A percentile compares a stretch with the other conserved stretches of the same genome.
Conservation (phyloP, 2,888 invertebrate species). For the Marronus borbonicus region DNA sequence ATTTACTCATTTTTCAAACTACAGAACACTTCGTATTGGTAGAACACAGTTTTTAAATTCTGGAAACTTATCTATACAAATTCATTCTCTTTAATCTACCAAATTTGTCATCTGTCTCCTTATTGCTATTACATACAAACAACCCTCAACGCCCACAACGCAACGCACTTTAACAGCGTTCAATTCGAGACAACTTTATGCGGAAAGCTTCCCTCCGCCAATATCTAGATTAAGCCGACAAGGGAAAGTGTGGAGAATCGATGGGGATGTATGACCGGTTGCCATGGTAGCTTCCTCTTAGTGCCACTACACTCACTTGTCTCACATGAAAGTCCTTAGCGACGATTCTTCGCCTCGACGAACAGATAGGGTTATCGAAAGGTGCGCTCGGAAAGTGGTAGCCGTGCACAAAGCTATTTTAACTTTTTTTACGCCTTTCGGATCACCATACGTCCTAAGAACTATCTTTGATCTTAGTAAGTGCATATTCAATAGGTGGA, state of each 20-base stretch:
- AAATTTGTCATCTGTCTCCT: too few species aligned
- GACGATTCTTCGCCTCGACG: not conserved
- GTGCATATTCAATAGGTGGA: too few species aligned
- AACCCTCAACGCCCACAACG: not conserved
- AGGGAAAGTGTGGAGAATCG: slow-evolving; percentile 42
- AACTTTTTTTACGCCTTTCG: too few species aligned
- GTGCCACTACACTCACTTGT: slow-evolving; percentile 18
- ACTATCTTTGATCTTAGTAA: too few species aligned
- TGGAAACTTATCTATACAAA: too few species aligned
- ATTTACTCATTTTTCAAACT: too few species aligned
- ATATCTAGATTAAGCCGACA: slow-evolving; percentile 41
- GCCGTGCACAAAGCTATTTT: too few species aligned
- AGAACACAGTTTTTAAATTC: too few species aligned
- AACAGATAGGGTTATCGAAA: slow-evolving; percentile 4
- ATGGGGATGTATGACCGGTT: slow-evolving; percentile 42
- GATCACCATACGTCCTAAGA: too few species aligned
- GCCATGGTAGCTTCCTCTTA: slow-evolving; percentile 43
- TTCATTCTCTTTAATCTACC: too few species aligned
- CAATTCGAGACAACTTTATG: slow-evolving; percentile 29
- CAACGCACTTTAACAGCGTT: slow-evolving; percentile 4
- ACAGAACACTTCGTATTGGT: too few species aligned
- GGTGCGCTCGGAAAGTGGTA: not conserved
- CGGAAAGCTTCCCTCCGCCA: slow-evolving; percentile 23
- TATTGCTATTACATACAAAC: too few species aligned
- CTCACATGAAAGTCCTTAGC: slow-evolving; percentile 29